These are phyloP conservation scores for Pasiphila rectangulata DNA, from an alignment of 2,888 invertebrate species.

Conservation along the genomic window DNA sequence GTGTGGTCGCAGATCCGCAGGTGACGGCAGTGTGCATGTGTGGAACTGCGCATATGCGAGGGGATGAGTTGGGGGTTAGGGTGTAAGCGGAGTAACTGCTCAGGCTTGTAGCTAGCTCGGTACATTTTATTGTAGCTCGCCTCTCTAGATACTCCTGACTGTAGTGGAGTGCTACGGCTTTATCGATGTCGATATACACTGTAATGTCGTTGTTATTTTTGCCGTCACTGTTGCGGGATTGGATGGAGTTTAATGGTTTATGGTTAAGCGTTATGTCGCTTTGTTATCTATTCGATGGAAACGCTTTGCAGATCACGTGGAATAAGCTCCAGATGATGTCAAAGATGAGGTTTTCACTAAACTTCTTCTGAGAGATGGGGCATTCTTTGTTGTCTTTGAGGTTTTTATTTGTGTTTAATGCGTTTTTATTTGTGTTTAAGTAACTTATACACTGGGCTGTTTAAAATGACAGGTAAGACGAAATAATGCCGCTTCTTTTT, in stretches of 20 bases:
- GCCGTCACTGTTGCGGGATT: constrained; percentile 48
- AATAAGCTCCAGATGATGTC: neutral
- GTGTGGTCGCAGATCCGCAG: constrained; percentile 56
- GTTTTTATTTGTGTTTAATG: too few relatives aligned
- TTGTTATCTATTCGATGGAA: constrained; percentile 40
- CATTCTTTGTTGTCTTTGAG: too few relatives aligned
- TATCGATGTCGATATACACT: constrained; percentile 73
- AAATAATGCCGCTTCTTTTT: too few relatives aligned
- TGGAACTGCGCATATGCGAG: constrained; percentile 68
- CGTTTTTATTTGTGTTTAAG: too few relatives aligned
- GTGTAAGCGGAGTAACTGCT: constrained; percentile 66
- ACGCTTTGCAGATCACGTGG: constrained; percentile 22
- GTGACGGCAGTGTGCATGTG: constrained; percentile 51
- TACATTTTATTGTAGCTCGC: constrained; percentile 80
- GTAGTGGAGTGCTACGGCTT: constrained; percentile 49
- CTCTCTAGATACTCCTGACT: constrained; percentile 72
- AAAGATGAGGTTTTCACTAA: too few relatives aligned
- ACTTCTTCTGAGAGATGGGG: too few relatives aligned
- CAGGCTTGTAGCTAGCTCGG: constrained; percentile 77
- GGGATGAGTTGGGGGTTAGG: constrained; percentile 43
- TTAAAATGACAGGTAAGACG: too few relatives aligned
- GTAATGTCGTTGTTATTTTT: constrained; percentile 60
- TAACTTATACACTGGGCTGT: too few relatives aligned
- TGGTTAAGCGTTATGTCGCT: constrained; percentile 45
- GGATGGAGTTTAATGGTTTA: constrained; percentile 54